phyloP scores from a whole-genome alignment of 37 sponge, comb jelly and placozoan species.

The Dysidea cf. avara region DNA sequence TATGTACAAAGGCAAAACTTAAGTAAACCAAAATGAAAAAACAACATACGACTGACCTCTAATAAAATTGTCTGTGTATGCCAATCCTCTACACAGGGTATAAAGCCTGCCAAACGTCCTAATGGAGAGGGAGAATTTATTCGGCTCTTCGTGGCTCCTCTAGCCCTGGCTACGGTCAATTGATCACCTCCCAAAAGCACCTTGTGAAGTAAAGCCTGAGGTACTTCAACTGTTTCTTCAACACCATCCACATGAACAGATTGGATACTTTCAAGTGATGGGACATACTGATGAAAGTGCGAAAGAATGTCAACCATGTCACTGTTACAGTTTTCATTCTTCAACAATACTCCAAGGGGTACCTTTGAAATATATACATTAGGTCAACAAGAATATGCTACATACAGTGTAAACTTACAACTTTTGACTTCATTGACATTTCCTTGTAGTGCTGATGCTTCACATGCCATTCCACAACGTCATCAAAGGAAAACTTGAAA shows the following conservation, averaged over 20 bases:
- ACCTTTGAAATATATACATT: not conserved
- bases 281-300: slow-evolving; percentile 11
- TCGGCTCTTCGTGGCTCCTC: not conserved
- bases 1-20: not conserved
- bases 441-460: not conserved
- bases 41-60: slow-evolving; percentile 9
- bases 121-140: not conserved
- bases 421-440: slow-evolving; percentile 2
- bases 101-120: not conserved
- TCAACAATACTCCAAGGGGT: slow-evolving; percentile 10
- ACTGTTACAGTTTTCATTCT: slow-evolving; percentile 12
- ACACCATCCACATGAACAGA: no score
- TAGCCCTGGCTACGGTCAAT: slow-evolving; percentile 7
- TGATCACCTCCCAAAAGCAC: slow-evolving; percentile 16
- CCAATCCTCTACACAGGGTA: slow-evolving; percentile 10
- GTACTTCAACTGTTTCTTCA: not conserved
- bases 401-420: not conserved
- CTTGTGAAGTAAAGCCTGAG: not conserved
- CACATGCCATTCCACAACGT: not conserved
- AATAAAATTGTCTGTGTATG: not conserved
- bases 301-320: slow-evolving; percentile 9
- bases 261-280: not conserved
- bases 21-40: not conserved
- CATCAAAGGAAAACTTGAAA: not conserved
- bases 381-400: no score